Base-by-base conservation (phyloP, 1,140 invertebrate species). In the Bombus pascuorum region DNA sequence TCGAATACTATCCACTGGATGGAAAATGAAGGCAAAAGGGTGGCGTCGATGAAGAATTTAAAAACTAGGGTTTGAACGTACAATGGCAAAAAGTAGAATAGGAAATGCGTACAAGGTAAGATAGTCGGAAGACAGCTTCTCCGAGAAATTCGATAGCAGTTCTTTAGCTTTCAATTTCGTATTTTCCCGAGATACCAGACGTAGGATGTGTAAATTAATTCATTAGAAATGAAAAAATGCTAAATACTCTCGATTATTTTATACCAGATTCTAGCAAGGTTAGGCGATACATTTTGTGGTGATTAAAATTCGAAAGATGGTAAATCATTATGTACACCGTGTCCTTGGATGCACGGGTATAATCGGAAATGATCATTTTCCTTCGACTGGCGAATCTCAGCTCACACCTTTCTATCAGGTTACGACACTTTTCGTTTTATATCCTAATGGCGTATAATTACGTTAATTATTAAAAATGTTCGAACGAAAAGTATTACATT, bases 391-490 rank as follows among this genome's bases (percentile, higher is more conserved):
- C 10, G 47, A 57, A 53, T 34, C 42, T 25, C 22, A 22, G 3
- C 22, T 62, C 32, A 22, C 28, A n/a, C 59, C 12, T 71, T 32
- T 57, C 44, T 57, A 75, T 75, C 47, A 22, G 5, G 32, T 32
- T n/a, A 6, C 42, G 5, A 25, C 12, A 25, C 12, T 34, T 37
- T 4, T 34, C 12, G 37, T 71, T 71, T 42, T 44, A 28, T 71
- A 12, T 28, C 73, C 32, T 34, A 53, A 47, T 32, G 18, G 32
- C 32, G 74, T 78, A 59, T 78, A 78, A 83, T 83, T 83, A 83
- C 42, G 65, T 34, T 83, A 83, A 78, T 78, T 78, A 44, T 39
- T 70, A 83, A 78, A 77, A 83, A 70, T 83, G 37, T 37, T 12
- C 28, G 47, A 59, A 83, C 73, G 81, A 77, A 83, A 37, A n/a